A percentile compares a stretch with the other conserved stretches of the same genome.
Evolutionary conservation across 2,113 vertebrate species (phyloP).

Genomic region (Anser cygnoides): DNA sequence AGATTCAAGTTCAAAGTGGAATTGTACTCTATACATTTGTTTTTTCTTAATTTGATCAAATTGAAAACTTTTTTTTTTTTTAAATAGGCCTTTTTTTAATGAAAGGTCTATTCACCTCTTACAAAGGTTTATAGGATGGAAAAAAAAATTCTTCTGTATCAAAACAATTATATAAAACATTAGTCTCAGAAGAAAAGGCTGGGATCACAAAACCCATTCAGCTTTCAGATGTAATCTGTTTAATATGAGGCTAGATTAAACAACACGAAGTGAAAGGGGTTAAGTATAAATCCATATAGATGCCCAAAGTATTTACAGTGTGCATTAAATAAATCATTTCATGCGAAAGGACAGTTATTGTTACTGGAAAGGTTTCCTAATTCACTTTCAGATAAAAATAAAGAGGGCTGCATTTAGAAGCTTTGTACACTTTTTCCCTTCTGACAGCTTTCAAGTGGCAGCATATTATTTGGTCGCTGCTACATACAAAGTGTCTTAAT

Average conservation of each 20-base stretch:
- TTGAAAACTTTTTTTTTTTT: neutral
- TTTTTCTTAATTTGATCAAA: constrained; percentile 12
- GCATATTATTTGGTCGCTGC: constrained; percentile 82
- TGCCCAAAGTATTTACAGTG: constrained; percentile 34
- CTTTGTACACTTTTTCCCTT: constrained; percentile 76
- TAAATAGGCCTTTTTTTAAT: too few relatives aligned
- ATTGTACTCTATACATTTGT: neutral
- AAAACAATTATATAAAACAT: constrained; percentile 65
- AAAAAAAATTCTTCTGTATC: neutral
- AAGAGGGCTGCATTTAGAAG: constrained; percentile 76
- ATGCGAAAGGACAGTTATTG: constrained; percentile 66
- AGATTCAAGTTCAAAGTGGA: neutral
- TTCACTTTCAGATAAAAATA: constrained; percentile 80
- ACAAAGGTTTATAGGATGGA: neutral
- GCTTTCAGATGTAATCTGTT: constrained; percentile 57
- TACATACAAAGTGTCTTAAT: constrained; percentile 82
- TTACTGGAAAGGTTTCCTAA: constrained; percentile 71
- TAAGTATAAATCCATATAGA: constrained; percentile 62
- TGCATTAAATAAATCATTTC: constrained; percentile 70
- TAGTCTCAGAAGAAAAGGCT: constrained; percentile 28
- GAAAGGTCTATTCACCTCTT: neutral
- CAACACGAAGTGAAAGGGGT: constrained; percentile 57
- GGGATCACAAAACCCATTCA: constrained; percentile 19
- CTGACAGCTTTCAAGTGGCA: constrained; percentile 84
- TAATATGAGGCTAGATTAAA: constrained; percentile 55